Base-by-base conservation (phyloP, 2,888 invertebrate genomes). In the Ischnura elegans region DNA sequence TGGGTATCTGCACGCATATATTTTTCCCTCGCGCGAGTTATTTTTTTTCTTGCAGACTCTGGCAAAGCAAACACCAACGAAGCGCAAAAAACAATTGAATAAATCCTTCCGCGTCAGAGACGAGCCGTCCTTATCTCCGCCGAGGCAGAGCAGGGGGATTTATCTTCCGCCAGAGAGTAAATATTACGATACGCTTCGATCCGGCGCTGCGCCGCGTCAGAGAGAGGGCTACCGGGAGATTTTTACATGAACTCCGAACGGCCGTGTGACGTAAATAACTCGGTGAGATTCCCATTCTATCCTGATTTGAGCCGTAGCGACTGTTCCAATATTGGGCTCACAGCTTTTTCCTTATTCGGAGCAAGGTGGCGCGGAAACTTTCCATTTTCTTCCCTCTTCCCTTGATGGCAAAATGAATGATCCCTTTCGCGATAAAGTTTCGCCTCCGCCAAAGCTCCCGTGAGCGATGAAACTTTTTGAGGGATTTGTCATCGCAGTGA, bases 41-140 rank as follows among this genome's bases (percentile, higher is more conserved):
- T 61, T 61, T 36, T 76, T 66, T 36, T 76, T 76, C 13, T n/a
- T 36, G 76, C 36, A 76, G 76, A 76, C 76, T 76, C 76, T 3
- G 36, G 29, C 76, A 8, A n/a, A 76, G 25, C 76, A 36, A 76
- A 36, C 29, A 13, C 16, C 36, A 29, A 36, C 76, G 36, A n/a
- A 76, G 36, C 76, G 76, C 76, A 36, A 76, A 76, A 76, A 76
- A 76, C 76, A 76, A 76, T 76, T 76, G 76, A 76, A 76, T 76
- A 76, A 76, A 76, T 76, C 76, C 76, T 76, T 76, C 76, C 36
- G 76, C 76, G 36, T 36, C 36, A 76, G 76, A 76, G 29, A 66
- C 66, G 66, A 5, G n/a, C 21, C 29, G 29, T 36, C 13, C 76
- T 76, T 76, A 76, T 76, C 76, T 76, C 76, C 16, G 10, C 51